Conservation (phyloP, 2,113 vertebrate genomes). For the Chaetops frenatus region DNA sequence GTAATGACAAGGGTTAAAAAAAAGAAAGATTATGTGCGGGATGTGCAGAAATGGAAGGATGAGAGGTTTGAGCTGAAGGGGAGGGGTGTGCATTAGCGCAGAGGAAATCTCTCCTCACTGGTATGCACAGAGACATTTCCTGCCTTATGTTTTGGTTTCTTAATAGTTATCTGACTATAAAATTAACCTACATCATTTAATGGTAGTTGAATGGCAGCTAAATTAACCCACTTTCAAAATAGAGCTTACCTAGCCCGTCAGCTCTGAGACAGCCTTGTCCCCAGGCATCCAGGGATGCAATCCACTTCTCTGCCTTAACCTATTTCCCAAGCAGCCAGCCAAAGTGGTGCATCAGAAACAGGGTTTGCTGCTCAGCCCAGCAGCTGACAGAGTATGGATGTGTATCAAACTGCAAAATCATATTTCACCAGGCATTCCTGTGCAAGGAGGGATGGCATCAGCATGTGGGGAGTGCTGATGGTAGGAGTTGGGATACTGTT, state of each 20-base stretch:
- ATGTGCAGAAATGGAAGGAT: slow-evolving; percentile 29
- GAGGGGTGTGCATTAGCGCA: background rate
- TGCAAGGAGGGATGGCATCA: rapidly evolving
- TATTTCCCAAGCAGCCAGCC: slow-evolving; percentile 31
- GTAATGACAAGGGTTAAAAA: slow-evolving; percentile 1
- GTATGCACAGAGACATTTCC: slow-evolving; percentile 15
- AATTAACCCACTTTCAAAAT: slow-evolving; percentile 64
- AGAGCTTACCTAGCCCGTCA: slow-evolving; percentile 23
- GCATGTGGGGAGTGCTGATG: rapidly evolving
- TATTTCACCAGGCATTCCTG: background rate
- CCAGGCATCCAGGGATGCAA: slow-evolving; percentile 12
- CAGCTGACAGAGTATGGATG: background rate
- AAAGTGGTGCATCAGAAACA: background rate
- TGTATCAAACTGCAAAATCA: background rate
- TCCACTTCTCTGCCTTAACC: slow-evolving; percentile 35
- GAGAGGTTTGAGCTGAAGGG: slow-evolving; percentile 27
- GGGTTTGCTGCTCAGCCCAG: background rate
- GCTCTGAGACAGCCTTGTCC: slow-evolving; percentile 24
- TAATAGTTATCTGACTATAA: slow-evolving; percentile 48
- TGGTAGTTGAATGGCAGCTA: slow-evolving; percentile 34
- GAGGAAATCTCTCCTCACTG: slow-evolving; percentile 8
- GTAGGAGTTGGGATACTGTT: background rate
- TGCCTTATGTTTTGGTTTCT: slow-evolving; percentile 49
- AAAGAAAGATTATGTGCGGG: background rate
- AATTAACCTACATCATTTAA: slow-evolving; percentile 51